phyloP scores from a whole-genome alignment of 2,888 invertebrate genomes.

The Zaprionus bogoriensis region DNA sequence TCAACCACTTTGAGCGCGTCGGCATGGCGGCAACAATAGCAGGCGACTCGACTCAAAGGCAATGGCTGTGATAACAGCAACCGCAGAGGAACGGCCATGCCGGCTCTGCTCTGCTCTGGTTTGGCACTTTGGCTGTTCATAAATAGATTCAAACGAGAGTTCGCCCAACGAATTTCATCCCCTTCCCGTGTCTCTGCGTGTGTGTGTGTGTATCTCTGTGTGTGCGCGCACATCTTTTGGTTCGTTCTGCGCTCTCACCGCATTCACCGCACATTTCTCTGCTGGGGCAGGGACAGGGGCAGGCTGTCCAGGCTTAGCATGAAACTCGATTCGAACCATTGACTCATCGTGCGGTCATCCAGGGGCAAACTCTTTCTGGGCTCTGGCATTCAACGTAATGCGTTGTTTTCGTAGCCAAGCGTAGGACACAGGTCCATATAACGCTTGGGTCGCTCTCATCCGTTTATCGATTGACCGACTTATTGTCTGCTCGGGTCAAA shows the following conservation, averaged over 20 bases:
- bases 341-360: constrained; percentile 56
- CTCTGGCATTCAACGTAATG: constrained; percentile 42
- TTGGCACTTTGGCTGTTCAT: constrained; percentile 36
- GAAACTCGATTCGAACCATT: constrained; percentile 53
- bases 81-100: constrained; percentile 35
- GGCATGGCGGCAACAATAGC: constrained; percentile 64
- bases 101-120: constrained; percentile 45
- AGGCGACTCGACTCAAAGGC: constrained; percentile 1
- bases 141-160: constrained; percentile 59
- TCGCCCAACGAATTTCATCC: constrained; percentile 48
- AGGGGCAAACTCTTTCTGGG: constrained; percentile 31
- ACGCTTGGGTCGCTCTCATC: constrained; percentile 33
- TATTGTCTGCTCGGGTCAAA: constrained; percentile 42
- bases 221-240: constrained; percentile 19
- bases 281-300: too few relatives aligned
- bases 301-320: constrained; percentile 17
- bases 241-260: constrained; percentile 5
- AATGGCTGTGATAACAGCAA: constrained; percentile 54
- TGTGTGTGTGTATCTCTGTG: constrained; percentile 11
- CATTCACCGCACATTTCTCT: constrained; percentile 41
- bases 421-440: constrained; percentile 17
- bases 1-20: constrained; percentile 64
- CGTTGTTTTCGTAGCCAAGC: constrained; percentile 39
- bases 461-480: constrained; percentile 63
- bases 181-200: constrained; percentile 23